Conservation (phyloP, 2,797 vertebrate genomes). For the Oreonectes daqikongensis region DNA sequence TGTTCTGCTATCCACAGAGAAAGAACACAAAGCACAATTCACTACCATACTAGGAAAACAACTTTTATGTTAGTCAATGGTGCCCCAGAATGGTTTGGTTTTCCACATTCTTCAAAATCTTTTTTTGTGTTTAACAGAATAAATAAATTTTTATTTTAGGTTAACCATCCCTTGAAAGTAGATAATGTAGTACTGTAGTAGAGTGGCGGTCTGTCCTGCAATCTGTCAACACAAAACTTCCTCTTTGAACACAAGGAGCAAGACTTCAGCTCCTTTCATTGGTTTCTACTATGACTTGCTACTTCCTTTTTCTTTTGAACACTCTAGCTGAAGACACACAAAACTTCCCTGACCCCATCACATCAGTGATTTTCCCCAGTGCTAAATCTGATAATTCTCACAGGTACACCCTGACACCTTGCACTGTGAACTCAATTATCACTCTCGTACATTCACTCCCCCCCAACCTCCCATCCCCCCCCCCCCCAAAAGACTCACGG, state of each 20-base stretch:
- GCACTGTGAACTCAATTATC: constrained; percentile 84
- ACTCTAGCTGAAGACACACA: not conserved
- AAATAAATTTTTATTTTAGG: too few species aligned
- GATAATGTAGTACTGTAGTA: too few species aligned
- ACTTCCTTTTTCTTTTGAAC: constrained; percentile 26
- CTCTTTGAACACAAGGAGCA: not conserved
- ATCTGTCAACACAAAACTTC: not conserved
- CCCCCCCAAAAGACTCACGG: constrained; percentile 39
- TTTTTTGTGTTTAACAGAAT: too few species aligned
- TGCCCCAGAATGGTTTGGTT: too few species aligned
- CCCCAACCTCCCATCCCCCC: too few species aligned
- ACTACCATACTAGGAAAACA: too few species aligned
- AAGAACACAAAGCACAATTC: too few species aligned
- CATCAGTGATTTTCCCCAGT: constrained; percentile 49
- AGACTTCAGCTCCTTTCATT: constrained; percentile 44
- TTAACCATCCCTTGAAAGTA: too few species aligned
- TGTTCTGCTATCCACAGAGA: too few species aligned
- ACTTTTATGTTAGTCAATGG: too few species aligned
- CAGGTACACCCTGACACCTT: constrained; percentile 76
- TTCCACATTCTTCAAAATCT: too few species aligned
- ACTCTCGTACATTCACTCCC: constrained; percentile 67
- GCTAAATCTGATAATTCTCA: constrained; percentile 74
- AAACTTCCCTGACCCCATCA: constrained; percentile 39
- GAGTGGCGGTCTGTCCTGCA: too few species aligned
- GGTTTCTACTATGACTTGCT: constrained; percentile 60